A percentile compares a stretch with the other conserved stretches of the same genome.
Evolutionary conservation across 2,797 vertebrate genomes (phyloP).

Genomic region (Thripadectes ignobilis): DNA sequence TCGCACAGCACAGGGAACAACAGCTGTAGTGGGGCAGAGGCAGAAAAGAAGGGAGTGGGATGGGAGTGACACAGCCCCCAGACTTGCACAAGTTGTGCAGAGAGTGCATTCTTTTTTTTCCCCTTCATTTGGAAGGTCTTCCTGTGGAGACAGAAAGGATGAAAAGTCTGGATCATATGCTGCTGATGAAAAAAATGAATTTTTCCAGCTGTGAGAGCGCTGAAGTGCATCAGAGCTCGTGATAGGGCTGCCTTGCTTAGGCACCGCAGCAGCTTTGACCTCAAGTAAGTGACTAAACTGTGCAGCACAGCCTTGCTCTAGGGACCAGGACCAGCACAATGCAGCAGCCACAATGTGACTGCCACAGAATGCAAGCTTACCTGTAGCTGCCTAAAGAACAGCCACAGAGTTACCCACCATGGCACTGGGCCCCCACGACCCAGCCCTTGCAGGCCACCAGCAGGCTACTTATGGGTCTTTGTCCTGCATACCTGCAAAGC

Average conservation of each 20-base stretch:
- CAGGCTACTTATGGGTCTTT: neutral
- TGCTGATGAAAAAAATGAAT: neutral
- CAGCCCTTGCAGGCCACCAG: neutral
- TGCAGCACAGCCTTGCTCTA: neutral
- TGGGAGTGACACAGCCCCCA: fast-evolving
- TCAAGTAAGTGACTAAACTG: neutral
- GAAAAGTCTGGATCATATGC: neutral
- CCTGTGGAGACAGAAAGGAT: neutral
- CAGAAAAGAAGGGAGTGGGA: neutral
- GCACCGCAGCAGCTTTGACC: neutral
- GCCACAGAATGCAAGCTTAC: neutral
- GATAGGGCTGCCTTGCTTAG: neutral
- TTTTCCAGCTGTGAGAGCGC: neutral
- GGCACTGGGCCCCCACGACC: fast-evolving
- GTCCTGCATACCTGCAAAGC: neutral
- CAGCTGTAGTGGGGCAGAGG: fast-evolving
- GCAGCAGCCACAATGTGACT: fast-evolving
- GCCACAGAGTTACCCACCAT: neutral
- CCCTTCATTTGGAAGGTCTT: neutral
- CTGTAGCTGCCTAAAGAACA: neutral
- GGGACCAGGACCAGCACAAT: neutral
- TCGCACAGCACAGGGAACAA: neutral
- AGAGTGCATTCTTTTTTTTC: neutral
- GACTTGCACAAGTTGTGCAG: neutral
- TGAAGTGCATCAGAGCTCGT: neutral